These are phyloP conservation scores for Hemicentrotus pulcherrimus DNA, from an alignment of 35 echinoderm and acorn worm species.

Conservation along the genomic window DNA sequence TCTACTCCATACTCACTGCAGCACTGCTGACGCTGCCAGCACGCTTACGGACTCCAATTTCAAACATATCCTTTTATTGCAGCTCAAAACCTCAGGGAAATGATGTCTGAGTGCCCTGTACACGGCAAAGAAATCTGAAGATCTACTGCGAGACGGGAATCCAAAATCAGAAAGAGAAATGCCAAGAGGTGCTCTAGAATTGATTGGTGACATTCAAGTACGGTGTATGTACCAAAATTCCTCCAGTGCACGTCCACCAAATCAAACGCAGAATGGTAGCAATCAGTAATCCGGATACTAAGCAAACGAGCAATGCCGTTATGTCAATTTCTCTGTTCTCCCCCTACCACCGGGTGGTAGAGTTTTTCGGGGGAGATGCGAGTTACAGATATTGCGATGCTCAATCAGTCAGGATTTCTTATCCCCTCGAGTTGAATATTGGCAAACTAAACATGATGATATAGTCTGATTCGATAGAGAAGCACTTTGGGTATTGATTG, in stretches of 20 bases:
- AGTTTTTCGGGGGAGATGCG: not conserved
- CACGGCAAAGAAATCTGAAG: not conserved
- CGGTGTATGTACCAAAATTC: not conserved
- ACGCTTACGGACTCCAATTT: conserved; percentile 25
- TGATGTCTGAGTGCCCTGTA: not conserved
- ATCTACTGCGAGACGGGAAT: not conserved
- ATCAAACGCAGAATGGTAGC: not conserved
- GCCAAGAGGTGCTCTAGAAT: not conserved
- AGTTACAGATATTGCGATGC: not conserved
- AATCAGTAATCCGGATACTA: not conserved
- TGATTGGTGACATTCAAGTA: not conserved
- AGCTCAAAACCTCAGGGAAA: not conserved
- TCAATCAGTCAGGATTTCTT: not conserved
- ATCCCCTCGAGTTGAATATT: not conserved
- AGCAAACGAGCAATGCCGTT: not conserved
- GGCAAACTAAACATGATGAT: not conserved
- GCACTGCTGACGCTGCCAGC: conserved; percentile 28
- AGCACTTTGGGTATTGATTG: not conserved
- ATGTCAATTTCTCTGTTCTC: not conserved
- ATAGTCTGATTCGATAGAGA: not conserved
- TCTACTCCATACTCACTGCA: not conserved
- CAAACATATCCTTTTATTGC: conserved; percentile 1
- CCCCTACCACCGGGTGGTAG: not conserved
- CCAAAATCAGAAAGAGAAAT: not conserved
- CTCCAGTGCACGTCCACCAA: not conserved